These are phyloP conservation scores for Eulithis testata DNA, from an alignment of 2,888 invertebrate genomes.

Conservation along the genomic window DNA sequence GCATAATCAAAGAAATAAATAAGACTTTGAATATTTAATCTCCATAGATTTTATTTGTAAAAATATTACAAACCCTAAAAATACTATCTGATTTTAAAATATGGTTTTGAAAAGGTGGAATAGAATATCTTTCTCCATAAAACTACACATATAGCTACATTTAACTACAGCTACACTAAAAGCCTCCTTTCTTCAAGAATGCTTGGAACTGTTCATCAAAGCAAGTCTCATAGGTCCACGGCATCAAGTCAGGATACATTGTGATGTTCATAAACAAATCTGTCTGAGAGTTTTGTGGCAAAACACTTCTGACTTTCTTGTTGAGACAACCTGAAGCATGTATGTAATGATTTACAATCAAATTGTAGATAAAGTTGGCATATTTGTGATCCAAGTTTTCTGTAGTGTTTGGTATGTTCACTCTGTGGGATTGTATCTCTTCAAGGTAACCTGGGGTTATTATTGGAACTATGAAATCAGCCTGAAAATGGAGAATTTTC, in stretches of 20 bases:
- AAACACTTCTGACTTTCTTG: slow-evolving; percentile 77
- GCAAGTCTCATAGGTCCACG: slow-evolving; percentile 76
- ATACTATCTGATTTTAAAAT: slow-evolving; percentile 5
- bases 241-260: slow-evolving; percentile 77
- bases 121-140: neutral
- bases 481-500: slow-evolving; percentile 62
- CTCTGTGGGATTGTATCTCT: slow-evolving; percentile 67
- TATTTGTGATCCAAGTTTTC: slow-evolving; percentile 79
- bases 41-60: slow-evolving; percentile 15
- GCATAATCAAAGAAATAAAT: slow-evolving; percentile 19
- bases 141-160: neutral
- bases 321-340: slow-evolving; percentile 77
- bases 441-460: slow-evolving; percentile 80
- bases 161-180: slow-evolving; percentile 2
- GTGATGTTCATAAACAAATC: slow-evolving; percentile 63
- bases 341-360: slow-evolving; percentile 76
- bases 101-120: slow-evolving; percentile 15
- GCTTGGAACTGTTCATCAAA: slow-evolving; percentile 77
- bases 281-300: slow-evolving; percentile 67
- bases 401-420: slow-evolving; percentile 65
- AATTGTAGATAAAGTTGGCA: slow-evolving; percentile 77
- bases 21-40: slow-evolving; percentile 20
- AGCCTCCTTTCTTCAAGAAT: slow-evolving; percentile 57
- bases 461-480: slow-evolving; percentile 83
- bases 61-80: neutral